Percentiles rank a stretch among this genome's conserved stretches.
These are phyloP conservation scores for Uropetala carovei DNA, from an alignment of 2,888 invertebrate species.

Conservation along the genomic window DNA sequence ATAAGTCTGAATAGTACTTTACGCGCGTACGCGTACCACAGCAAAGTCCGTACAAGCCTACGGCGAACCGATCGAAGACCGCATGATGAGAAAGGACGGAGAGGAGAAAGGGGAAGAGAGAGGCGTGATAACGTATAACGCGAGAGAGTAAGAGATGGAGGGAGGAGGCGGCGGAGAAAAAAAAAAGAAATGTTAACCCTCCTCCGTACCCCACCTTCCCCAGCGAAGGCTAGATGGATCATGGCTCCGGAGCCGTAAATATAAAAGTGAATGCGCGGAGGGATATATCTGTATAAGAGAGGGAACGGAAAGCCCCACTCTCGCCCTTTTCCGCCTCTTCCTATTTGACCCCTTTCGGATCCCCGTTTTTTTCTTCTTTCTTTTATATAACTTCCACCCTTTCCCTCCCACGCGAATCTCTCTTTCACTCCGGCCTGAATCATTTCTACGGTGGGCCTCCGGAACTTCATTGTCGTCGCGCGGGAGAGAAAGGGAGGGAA, in stretches of 20 bases:
- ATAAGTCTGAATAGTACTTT: too few relatives aligned
- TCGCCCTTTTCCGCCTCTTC: not conserved
- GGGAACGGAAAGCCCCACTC: not conserved
- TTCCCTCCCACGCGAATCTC: not conserved
- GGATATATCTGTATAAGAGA: not conserved
- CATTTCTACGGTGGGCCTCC: not conserved
- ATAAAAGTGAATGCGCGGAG: not conserved
- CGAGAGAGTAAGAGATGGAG: not conserved
- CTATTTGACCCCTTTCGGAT: not conserved
- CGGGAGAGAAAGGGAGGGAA: not conserved
- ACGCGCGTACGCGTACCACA: not conserved
- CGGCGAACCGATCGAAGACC: conserved; percentile 6
- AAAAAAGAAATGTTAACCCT: not conserved
- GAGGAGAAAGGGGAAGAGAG: not conserved
- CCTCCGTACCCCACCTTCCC: not conserved
- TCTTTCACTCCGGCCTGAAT: not conserved
- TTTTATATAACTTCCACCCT: not conserved
- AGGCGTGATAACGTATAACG: not conserved
- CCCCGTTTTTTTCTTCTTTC: not conserved
- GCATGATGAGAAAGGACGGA: not conserved
- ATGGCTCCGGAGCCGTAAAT: not conserved
- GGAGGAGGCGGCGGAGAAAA: not conserved
- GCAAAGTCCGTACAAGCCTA: not conserved
- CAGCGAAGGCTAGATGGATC: not conserved
- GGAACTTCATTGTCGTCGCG: not conserved